phyloP scores from a whole-genome alignment of 2,797 vertebrate genomes.

The Poecile montanus region DNA sequence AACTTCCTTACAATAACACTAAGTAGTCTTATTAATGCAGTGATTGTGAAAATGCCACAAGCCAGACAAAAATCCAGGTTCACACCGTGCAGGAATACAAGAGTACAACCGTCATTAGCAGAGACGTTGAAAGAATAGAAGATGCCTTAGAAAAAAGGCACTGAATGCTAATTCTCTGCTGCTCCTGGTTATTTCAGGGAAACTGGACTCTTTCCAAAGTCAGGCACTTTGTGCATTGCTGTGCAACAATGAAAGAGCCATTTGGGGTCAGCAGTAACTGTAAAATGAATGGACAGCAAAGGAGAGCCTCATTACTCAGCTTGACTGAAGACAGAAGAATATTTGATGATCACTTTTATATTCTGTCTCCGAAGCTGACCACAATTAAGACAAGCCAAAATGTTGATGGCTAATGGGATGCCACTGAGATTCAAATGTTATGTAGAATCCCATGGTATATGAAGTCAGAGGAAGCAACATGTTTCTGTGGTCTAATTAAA shows the following conservation, averaged over 20 bases:
- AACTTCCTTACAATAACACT: background rate
- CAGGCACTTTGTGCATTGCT: slow-evolving; percentile 28
- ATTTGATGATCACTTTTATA: slow-evolving; percentile 38
- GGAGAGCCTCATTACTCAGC: slow-evolving; percentile 45
- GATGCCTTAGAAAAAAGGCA: slow-evolving; percentile 26
- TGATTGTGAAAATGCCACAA: background rate
- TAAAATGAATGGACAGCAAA: slow-evolving; percentile 46
- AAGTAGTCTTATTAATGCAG: background rate
- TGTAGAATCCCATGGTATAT: background rate
- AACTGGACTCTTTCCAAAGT: slow-evolving; percentile 67
- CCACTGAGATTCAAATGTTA: slow-evolving; percentile 13
- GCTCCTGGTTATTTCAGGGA: slow-evolving; percentile 50
- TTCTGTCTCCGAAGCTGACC: slow-evolving; percentile 18
- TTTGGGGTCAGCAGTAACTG: slow-evolving; percentile 51
- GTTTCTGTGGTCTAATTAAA: slow-evolving; percentile 33
- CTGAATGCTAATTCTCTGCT: slow-evolving; percentile 44
- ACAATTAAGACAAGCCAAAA: slow-evolving; percentile 39
- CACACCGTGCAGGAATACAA: background rate
- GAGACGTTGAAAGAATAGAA: background rate
- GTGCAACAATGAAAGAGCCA: slow-evolving; percentile 42
- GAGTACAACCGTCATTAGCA: slow-evolving; percentile 27
- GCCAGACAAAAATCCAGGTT: slow-evolving; percentile 12
- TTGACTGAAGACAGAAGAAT: slow-evolving; percentile 30
- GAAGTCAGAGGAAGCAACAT: background rate
- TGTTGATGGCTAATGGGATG: background rate